phyloP scores from a whole-genome alignment of 1,140 invertebrate genomes.

The Drosophila tropicalis region DNA sequence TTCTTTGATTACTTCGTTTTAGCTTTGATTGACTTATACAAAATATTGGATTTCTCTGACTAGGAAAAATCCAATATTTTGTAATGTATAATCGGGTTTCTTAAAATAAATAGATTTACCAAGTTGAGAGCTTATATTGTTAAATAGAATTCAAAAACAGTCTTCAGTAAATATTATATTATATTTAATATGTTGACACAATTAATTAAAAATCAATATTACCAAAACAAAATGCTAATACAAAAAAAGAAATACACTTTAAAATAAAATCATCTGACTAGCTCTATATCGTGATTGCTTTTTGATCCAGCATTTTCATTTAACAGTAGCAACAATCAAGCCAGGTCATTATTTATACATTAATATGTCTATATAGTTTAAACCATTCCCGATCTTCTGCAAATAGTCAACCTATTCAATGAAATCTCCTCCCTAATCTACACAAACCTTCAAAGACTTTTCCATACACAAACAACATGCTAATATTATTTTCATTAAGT shows the following conservation, averaged over 20 bases:
- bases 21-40: background rate
- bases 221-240: background rate
- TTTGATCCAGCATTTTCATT: conserved; percentile 16
- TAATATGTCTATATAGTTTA: background rate
- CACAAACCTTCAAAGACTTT: conserved; percentile 46
- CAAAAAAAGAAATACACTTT: background rate
- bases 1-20: background rate
- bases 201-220: background rate
- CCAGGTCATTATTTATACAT: background rate
- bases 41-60: background rate
- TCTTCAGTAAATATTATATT: background rate
- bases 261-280: conserved; percentile 46
- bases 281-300: conserved; percentile 37
- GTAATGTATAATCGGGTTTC: background rate
- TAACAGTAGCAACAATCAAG: background rate
- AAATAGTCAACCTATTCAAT: conserved; percentile 16
- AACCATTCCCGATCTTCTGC: background rate
- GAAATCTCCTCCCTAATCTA: background rate
- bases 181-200: background rate
- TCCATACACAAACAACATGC: conserved; percentile 12
- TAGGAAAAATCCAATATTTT: too few species aligned
- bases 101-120: background rate
- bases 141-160: background rate
- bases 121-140: background rate
- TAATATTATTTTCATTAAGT: conserved; percentile 29